Base-by-base conservation (phyloP, 2,797 vertebrate species). In the Esox lucius region DNA sequence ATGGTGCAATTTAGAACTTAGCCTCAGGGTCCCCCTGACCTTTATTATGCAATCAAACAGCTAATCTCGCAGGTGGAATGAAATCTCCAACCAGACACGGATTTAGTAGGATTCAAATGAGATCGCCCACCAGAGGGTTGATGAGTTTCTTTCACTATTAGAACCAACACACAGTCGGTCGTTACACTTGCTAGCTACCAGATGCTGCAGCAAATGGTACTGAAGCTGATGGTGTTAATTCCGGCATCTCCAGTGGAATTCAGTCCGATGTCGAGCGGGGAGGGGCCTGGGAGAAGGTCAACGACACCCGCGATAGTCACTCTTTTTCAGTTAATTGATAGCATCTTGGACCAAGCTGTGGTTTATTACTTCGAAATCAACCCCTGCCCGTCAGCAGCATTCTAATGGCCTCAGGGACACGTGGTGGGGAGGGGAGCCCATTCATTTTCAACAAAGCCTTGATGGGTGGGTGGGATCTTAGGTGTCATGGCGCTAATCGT, bases 41-140 rank as follows among this genome's bases (percentile, higher is more conserved):
- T 86, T 86, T 84, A 85, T 85, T 86, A 87, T 86, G 79, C 82
- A 84, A 84, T 89, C 79, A 86, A 83, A 87, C 80, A 75, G 79
- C 82, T 89, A 85, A 89, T 89, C 85, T 86, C 80, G 78, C 74
- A 75, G 79, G 80, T 86, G 80, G 75, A 87, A 86, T 82, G 79
- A 74, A 85, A 84, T 81, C 68, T 71, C 48, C 53, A 73, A 75
- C 84, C 83, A 80, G 83, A 80, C 79, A 71, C 81, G 83, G 86
- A 81, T 87, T 87, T 86, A 81, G 75, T 75, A 74, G 86, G 89
- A 89, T 89, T 84, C 70, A 87, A 83, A 85, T 81, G 70, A 86
- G 86, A 87, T 85, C 82, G 77, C 77, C 74, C 74, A 79, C 56
- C 78, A 81, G 76, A 75, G 80, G 78, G 73, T 84, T 86, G 83